A percentile compares a stretch with the other conserved stretches of the same genome.
Evolutionary conservation across 2,113 vertebrate genomes (phyloP).

Genomic region (Cathartes aura): DNA sequence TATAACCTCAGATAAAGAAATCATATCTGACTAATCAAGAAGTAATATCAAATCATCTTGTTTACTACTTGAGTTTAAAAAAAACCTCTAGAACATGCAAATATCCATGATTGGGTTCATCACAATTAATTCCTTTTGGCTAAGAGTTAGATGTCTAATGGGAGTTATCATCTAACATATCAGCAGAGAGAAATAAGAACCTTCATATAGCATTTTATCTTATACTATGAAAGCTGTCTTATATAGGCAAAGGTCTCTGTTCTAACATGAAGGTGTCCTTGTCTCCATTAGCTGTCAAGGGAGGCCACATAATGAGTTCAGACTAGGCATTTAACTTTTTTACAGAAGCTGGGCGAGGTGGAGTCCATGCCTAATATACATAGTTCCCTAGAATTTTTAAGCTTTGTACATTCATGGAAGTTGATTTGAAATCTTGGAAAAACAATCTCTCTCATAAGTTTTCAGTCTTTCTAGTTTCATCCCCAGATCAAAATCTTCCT

Average conservation of each 20-base stretch:
- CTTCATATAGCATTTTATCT: neutral
- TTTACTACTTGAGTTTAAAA: neutral
- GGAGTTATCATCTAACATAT: neutral
- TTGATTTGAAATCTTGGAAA: neutral
- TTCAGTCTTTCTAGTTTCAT: neutral
- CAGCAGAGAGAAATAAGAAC: neutral
- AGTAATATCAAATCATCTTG: neutral
- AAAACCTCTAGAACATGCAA: neutral
- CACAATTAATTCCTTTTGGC: neutral
- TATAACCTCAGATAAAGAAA: neutral
- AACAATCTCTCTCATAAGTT: neutral
- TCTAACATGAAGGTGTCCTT: neutral
- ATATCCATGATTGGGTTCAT: neutral
- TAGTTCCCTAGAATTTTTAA: neutral
- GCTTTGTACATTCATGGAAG: neutral
- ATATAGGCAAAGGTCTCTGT: neutral
- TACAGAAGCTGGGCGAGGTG: neutral
- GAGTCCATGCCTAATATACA: neutral
- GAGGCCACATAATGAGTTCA: neutral
- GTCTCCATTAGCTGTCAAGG: neutral
- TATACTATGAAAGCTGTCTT: neutral
- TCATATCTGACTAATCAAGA: neutral
- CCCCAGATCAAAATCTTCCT: neutral
- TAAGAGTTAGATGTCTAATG: neutral
- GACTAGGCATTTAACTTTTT: neutral